Percentiles rank a stretch among this genome's conserved stretches.
Evolutionary conservation across 2,113 vertebrate species (phyloP).

Genomic region (Balaeniceps rex): DNA sequence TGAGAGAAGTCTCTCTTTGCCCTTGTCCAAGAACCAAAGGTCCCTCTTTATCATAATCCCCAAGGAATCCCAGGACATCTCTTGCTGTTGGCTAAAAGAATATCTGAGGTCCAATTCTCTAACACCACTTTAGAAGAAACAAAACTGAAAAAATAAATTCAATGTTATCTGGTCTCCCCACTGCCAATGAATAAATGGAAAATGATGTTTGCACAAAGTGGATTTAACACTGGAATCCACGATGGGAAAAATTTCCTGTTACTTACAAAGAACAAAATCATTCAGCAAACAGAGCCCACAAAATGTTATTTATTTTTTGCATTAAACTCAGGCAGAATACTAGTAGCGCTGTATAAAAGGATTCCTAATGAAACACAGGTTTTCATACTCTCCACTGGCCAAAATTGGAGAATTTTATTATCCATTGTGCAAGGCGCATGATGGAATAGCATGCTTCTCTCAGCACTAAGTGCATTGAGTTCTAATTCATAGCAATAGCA

Average conservation of each 20-base stretch:
- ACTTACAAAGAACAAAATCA: background rate
- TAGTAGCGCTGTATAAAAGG: background rate
- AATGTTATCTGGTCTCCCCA: background rate
- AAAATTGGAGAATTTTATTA: conserved; percentile 1
- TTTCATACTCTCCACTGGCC: background rate
- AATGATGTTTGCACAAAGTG: background rate
- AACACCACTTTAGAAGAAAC: background rate
- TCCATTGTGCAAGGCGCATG: background rate
- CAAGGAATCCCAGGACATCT: background rate
- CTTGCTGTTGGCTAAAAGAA: background rate
- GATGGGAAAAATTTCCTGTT: background rate
- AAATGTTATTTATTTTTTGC: conserved; percentile 16
- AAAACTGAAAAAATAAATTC: background rate
- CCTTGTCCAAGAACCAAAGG: background rate
- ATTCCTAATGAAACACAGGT: background rate
- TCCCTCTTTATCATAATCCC: background rate
- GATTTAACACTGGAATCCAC: conserved; percentile 15
- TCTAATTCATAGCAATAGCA: background rate
- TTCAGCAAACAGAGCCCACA: conserved; percentile 6
- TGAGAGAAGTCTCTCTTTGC: background rate
- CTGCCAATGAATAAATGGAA: background rate
- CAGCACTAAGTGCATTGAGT: background rate
- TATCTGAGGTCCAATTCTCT: background rate
- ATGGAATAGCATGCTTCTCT: background rate
- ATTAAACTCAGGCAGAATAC: conserved; percentile 2